These are phyloP conservation scores for Psittacula derbiana DNA, from an alignment of 2,797 vertebrate genomes.

Conservation along the genomic window DNA sequence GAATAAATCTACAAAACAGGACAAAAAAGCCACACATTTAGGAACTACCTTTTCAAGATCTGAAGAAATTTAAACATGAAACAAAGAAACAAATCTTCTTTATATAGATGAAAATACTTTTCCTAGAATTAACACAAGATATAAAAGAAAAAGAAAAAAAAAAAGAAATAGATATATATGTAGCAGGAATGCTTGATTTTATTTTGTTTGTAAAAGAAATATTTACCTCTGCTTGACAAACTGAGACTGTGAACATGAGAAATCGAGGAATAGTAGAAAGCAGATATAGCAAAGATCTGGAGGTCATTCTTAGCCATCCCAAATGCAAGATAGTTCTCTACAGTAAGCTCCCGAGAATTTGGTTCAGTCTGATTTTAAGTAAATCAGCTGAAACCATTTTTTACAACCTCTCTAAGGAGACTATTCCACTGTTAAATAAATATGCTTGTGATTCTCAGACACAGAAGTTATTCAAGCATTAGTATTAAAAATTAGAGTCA, in stretches of 20 bases:
- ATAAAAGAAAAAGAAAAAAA: accelerated
- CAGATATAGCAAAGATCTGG: background rate
- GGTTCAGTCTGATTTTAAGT: background rate
- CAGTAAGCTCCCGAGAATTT: background rate
- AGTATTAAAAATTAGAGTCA: slow-evolving; percentile 36
- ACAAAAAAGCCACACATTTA: background rate
- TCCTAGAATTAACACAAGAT: background rate
- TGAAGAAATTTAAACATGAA: background rate
- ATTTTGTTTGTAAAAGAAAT: background rate
- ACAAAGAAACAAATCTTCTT: background rate
- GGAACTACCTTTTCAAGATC: background rate
- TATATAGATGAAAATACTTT: background rate
- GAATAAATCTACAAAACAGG: background rate
- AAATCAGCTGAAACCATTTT: background rate
- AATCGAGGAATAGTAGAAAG: background rate
- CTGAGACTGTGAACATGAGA: background rate
- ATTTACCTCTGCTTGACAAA: background rate
- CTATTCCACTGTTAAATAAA: background rate
- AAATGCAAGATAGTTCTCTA: background rate
- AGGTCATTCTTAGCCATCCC: background rate
- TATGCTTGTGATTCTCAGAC: background rate
- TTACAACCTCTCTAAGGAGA: background rate
- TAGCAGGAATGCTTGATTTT: background rate
- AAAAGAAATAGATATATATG: no score
- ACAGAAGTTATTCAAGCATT: background rate